Evolutionary conservation across 1,140 invertebrate genomes (phyloP).

Genomic region (Drosophila tristis): DNA sequence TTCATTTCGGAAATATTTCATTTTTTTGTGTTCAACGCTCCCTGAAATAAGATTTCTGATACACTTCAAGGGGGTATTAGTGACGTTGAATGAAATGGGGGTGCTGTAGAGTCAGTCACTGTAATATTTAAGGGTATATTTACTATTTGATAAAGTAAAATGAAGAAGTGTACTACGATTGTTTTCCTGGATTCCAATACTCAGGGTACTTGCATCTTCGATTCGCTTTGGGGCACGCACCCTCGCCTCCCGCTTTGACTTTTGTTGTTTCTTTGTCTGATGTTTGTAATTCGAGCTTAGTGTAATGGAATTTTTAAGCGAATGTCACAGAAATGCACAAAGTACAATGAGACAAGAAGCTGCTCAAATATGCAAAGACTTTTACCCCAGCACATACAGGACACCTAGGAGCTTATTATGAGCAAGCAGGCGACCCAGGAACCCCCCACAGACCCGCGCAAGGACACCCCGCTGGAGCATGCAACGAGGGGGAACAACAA

Average conservation of each 20-base stretch:
- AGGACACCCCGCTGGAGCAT: conserved; percentile 34
- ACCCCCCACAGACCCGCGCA: conserved; percentile 3
- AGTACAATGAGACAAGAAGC: conserved; percentile 64
- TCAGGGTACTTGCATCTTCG: neutral
- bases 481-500: neutral
- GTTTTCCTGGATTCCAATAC: too few species aligned
- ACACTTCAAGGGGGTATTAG: neutral
- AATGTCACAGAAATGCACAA: conserved; percentile 74
- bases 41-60: conserved; percentile 69
- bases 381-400: conserved; percentile 30
- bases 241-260: neutral
- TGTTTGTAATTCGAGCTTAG: conserved; percentile 67
- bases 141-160: too few species aligned
- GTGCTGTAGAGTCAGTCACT: neutral
- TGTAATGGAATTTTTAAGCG: conserved; percentile 82
- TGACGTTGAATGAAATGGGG: neutral
- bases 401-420: conserved; percentile 65
- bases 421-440: conserved; percentile 24
- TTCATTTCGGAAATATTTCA: conserved; percentile 50
- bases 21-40: conserved; percentile 64
- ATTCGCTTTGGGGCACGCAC: neutral
- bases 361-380: conserved; percentile 80
- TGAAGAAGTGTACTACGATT: too few species aligned
- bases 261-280: neutral
- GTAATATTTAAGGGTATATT: too few species aligned